Evolutionary conservation across 2,888 invertebrate genomes (phyloP).

Genomic region (Melanophora roralis): DNA sequence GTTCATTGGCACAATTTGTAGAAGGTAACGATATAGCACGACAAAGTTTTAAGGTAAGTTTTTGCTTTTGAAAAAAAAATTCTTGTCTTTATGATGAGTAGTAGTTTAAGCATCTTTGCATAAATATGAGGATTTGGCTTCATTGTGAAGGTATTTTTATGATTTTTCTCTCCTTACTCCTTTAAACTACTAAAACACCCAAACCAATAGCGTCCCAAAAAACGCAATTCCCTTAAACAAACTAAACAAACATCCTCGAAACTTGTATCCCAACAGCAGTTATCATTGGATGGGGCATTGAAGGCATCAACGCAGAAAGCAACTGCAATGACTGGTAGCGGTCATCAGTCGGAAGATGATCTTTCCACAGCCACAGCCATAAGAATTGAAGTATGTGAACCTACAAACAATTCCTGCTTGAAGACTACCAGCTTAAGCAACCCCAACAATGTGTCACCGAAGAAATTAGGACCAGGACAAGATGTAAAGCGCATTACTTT

Average conservation of each 20-base stretch:
- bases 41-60: conserved; percentile 82
- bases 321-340: conserved; percentile 40
- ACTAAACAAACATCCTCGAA: conserved; percentile 68
- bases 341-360: conserved; percentile 69
- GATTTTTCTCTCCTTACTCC: conserved; percentile 35
- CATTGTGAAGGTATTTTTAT: conserved; percentile 34
- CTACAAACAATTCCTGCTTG: conserved; percentile 58
- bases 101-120: conserved; percentile 13
- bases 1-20: conserved; percentile 82
- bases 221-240: conserved; percentile 73
- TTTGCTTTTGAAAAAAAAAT: too few relatives aligned
- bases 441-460: conserved; percentile 66
- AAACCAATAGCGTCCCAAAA: conserved; percentile 71
- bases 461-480: conserved; percentile 72
- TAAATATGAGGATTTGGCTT: conserved; percentile 22
- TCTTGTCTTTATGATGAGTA: background rate
- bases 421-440: conserved; percentile 40
- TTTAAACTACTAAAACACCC: background rate
- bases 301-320: conserved; percentile 65
- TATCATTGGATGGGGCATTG: conserved; percentile 65
- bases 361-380: conserved; percentile 70
- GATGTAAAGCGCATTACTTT: conserved; percentile 78
- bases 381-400: conserved; percentile 70
- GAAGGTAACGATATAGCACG: conserved; percentile 87
- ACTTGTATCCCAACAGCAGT: conserved; percentile 74